Evolutionary conservation across 2,797 vertebrate genomes (phyloP).

Genomic region (Chaunax sp.): DNA sequence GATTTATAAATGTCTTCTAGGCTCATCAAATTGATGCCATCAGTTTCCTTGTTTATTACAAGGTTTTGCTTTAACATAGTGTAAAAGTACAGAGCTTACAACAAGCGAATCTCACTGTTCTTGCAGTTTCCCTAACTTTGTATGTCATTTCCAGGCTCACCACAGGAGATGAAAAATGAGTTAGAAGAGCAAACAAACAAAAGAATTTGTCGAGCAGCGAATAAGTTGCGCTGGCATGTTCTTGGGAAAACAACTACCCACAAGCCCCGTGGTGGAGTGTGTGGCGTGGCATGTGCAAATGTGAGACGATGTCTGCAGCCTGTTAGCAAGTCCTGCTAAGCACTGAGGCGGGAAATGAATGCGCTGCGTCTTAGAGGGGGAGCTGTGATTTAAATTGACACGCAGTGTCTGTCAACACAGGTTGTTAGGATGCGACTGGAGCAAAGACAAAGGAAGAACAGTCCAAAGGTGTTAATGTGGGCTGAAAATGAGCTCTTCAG

Average conservation of each 20-base stretch:
- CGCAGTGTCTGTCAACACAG: neutral
- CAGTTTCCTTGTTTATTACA: no score
- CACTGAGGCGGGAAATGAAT: constrained; percentile 17
- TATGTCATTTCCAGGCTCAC: constrained; percentile 6
- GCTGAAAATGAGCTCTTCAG: constrained; percentile 63
- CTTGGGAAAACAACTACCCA: constrained; percentile 36
- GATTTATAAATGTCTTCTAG: no score
- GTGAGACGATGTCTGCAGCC: constrained; percentile 55
- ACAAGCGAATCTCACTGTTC: constrained; percentile 13
- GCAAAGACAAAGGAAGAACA: constrained; percentile 9
- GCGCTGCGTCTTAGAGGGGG: constrained; percentile 14
- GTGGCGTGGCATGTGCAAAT: constrained; percentile 47
- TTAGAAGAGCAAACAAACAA: constrained; percentile 50
- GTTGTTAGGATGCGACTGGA: neutral
- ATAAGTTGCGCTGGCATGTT: constrained; percentile 26
- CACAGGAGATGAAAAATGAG: constrained; percentile 19
- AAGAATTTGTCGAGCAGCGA: constrained; percentile 15
- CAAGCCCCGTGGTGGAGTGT: constrained; percentile 34
- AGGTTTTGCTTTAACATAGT: neutral
- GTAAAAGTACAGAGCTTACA: constrained; percentile 10
- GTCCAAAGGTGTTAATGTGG: constrained; percentile 45
- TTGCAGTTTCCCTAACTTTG: neutral
- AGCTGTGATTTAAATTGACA: constrained; percentile 53
- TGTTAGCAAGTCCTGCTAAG: constrained; percentile 43
- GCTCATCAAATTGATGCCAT: no score